Evolutionary conservation across 2,113 vertebrate genomes (phyloP).

Genomic region (Lycaon pictus): DNA sequence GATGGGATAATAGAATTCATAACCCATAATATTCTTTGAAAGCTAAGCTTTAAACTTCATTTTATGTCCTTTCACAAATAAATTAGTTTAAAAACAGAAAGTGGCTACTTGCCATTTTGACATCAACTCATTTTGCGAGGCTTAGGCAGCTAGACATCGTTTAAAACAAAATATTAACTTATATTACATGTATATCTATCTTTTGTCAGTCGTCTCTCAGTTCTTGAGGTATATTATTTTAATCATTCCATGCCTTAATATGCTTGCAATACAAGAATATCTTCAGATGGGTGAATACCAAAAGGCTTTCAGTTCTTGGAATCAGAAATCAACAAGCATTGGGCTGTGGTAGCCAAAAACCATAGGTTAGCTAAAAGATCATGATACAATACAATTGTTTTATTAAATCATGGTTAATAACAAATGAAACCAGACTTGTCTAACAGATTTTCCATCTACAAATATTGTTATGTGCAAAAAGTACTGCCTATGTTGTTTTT

Average conservation of each 20-base stretch:
- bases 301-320: slow-evolving; percentile 90
- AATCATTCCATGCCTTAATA: slow-evolving; percentile 99
- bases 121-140: slow-evolving; percentile 95
- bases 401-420: slow-evolving; percentile 88
- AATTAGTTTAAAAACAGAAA: slow-evolving; percentile 93
- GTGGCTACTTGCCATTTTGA: slow-evolving; percentile 91
- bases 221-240: slow-evolving; percentile 98
- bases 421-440: slow-evolving; percentile 87
- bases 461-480: slow-evolving; percentile 95
- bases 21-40: slow-evolving; percentile 94
- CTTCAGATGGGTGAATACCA: slow-evolving; percentile 87
- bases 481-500: slow-evolving; percentile 97
- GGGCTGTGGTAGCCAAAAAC: slow-evolving; percentile 97
- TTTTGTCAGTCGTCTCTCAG: slow-evolving; percentile 97
- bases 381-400: slow-evolving; percentile 88
- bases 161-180: slow-evolving; percentile 98
- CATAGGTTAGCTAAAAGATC: slow-evolving; percentile 91
- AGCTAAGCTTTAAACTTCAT: slow-evolving; percentile 98
- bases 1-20: slow-evolving; percentile 97
- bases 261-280: slow-evolving; percentile 95
- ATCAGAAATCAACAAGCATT: slow-evolving; percentile 92
- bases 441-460: slow-evolving; percentile 95
- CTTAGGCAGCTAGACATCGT: slow-evolving; percentile 99
- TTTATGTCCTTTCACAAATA: slow-evolving; percentile 93
- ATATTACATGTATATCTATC: slow-evolving; percentile 96